These are phyloP conservation scores for Myotis planiceps DNA, from an alignment of 2,797 vertebrate species.

Conservation along the genomic window DNA sequence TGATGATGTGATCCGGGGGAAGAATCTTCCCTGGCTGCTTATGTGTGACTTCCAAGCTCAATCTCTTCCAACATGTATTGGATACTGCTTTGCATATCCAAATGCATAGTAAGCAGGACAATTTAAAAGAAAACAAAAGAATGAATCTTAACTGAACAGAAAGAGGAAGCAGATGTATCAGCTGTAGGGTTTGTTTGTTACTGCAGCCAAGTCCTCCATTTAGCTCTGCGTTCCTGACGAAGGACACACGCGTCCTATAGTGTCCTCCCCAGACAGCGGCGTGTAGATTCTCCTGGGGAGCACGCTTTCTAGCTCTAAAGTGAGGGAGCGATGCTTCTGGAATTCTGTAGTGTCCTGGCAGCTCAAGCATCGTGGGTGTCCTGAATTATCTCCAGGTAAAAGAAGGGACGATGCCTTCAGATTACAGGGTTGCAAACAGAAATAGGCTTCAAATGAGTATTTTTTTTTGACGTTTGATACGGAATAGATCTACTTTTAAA, in stretches of 20 bases:
- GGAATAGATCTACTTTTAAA: background rate
- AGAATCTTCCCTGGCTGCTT: background rate
- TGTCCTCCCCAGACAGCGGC: background rate
- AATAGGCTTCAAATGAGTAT: background rate
- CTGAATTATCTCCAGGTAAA: background rate
- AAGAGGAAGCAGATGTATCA: background rate
- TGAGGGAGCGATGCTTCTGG: background rate
- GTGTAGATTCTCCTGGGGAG: background rate
- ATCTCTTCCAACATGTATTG: background rate
- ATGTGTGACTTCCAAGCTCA: background rate
- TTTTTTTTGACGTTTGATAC: background rate
- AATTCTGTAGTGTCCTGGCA: background rate
- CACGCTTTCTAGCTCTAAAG: background rate
- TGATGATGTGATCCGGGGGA: background rate
- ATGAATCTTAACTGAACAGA: background rate
- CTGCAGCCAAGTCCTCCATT: background rate
- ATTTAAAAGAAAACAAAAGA: background rate
- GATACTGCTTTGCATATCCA: conserved; percentile 1
- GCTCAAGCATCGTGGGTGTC: background rate
- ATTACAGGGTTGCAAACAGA: background rate
- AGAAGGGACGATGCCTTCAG: background rate
- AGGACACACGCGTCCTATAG: background rate
- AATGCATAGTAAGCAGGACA: background rate
- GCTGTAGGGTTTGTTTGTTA: background rate
- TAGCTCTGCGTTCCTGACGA: background rate